Evolutionary conservation across 2,888 invertebrate species (phyloP), one percentile per base, ranked within the genome.

Genomic region (Rapana venosa): DNA sequence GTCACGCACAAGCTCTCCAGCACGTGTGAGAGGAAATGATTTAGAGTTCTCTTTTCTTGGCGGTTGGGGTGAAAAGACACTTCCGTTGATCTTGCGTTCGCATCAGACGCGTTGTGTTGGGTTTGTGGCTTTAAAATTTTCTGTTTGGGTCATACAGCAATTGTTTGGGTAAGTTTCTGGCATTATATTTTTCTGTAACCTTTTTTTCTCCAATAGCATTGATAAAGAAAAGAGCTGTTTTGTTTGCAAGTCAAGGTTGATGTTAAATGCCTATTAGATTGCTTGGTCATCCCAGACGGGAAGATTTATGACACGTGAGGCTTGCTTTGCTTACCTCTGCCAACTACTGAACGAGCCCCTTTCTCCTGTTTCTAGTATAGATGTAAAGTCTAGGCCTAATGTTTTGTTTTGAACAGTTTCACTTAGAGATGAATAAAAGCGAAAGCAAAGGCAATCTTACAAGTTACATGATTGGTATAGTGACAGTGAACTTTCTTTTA

Each of bases 21-120:
- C 88, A 77, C 58, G 56, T 77, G 79, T 74, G 79, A 30, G 58
- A 79, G 79, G 77, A 88, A 88, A 30, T 35, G 22, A 30, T 32
- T n/a, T 8, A n/a, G 79, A 88, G 58, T 79, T 58, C 15, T 35
- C 26, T 15, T 32, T 32, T 26, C 79, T 74, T 86, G 32, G 11
- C 0, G 20, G 1, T 11, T 66, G 4, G 22, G 86, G 86, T 86
- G n/a, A 66, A 86, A 8, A 86, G 86, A 86, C 35, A 61, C 26
- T 86, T 86, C 83, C 84, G 84, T 20, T 13, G 17, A 20, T 32
- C 66, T 66, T 4, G 47, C 36, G 47, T 47, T 47, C 47, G 47
- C 47, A 47, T 47, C 47, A 47, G 47, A 47, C 77, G 32, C 20
- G 15, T 32, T 13, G 32, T 77, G 32, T 26, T 77, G 61, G 22